Percentiles rank a stretch among this genome's conserved stretches.
phyloP scores from a whole-genome alignment of 2,113 vertebrate species.

The Menidia beryllina region DNA sequence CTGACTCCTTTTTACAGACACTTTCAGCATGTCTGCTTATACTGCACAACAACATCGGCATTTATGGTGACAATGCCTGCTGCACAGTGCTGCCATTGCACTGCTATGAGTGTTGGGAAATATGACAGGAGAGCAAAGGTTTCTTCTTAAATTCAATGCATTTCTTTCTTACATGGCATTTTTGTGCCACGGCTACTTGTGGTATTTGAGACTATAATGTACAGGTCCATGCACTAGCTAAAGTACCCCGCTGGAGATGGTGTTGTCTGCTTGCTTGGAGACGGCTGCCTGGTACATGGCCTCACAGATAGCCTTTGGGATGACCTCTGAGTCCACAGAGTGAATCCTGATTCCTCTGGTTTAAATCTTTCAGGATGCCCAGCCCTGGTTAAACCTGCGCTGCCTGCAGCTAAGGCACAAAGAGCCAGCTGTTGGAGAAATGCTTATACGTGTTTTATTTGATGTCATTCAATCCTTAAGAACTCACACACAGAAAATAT shows the following conservation, averaged over 20 bases:
- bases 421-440: slow-evolving; percentile 39
- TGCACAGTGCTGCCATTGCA: slow-evolving; percentile 17
- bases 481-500: neutral
- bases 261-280: slow-evolving; percentile 78
- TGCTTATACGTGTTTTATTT: neutral
- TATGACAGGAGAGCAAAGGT: slow-evolving; percentile 4
- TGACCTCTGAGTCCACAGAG: slow-evolving; percentile 81
- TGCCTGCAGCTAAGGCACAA: slow-evolving; percentile 79
- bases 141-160: neutral
- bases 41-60: slow-evolving; percentile 37
- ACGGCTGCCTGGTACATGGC: slow-evolving; percentile 91
- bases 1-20: slow-evolving; percentile 46
- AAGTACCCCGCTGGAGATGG: slow-evolving; percentile 82
- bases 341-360: slow-evolving; percentile 67
- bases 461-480: slow-evolving; percentile 3
- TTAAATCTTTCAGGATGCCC: slow-evolving; percentile 73
- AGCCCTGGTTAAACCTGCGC: slow-evolving; percentile 71
- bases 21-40: slow-evolving; percentile 47
- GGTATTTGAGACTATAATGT: slow-evolving; percentile 15
- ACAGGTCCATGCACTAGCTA: slow-evolving; percentile 55
- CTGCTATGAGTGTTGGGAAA: neutral
- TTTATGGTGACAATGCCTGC: slow-evolving; percentile 31
- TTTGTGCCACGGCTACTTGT: neutral
- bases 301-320: slow-evolving; percentile 87
- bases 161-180: no score